Conservation (phyloP, 2,797 vertebrate species). For the Parambassis ranga region DNA sequence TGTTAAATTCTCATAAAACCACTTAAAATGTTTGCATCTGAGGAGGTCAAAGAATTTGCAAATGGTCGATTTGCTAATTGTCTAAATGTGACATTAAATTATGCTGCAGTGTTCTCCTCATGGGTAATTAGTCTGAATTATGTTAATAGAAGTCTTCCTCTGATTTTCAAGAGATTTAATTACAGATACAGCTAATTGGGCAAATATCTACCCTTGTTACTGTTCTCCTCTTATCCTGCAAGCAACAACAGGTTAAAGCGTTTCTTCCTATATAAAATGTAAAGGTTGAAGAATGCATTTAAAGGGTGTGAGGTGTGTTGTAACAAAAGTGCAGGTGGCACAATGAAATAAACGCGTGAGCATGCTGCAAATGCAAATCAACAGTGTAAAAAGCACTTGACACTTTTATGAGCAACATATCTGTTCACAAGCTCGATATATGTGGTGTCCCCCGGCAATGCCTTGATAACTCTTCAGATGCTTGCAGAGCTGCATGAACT, state of each 20-base stretch:
- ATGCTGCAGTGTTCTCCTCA: slow-evolving; percentile 27
- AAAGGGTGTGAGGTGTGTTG: not conserved
- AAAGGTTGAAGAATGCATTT: not conserved
- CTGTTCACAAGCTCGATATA: slow-evolving; percentile 73
- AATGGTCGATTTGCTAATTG: slow-evolving; percentile 28
- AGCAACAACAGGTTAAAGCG: not conserved
- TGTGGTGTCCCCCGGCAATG: slow-evolving; percentile 55
- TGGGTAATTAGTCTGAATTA: slow-evolving; percentile 32
- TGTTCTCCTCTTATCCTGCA: not conserved
- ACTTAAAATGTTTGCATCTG: slow-evolving; percentile 7
- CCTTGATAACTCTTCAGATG: slow-evolving; percentile 72
- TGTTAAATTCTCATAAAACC: not conserved
- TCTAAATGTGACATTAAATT: slow-evolving; percentile 26
- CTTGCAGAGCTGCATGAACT: slow-evolving; percentile 65
- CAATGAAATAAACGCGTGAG: not conserved
- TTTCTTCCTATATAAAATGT: not conserved
- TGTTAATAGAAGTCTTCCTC: slow-evolving; percentile 12
- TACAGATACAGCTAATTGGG: slow-evolving; percentile 27
- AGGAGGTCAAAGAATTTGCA: slow-evolving; percentile 17
- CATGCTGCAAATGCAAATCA: not conserved
- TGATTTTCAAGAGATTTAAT: slow-evolving; percentile 43
- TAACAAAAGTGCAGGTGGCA: not conserved
- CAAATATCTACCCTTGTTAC: not conserved
- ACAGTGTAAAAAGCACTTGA: slow-evolving; percentile 15
- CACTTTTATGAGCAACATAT: slow-evolving; percentile 73